Evolutionary conservation across 30 jellyfish, hydroid and myxozoan genomes (phyloP).

Genomic region (Aurelia sp.): DNA sequence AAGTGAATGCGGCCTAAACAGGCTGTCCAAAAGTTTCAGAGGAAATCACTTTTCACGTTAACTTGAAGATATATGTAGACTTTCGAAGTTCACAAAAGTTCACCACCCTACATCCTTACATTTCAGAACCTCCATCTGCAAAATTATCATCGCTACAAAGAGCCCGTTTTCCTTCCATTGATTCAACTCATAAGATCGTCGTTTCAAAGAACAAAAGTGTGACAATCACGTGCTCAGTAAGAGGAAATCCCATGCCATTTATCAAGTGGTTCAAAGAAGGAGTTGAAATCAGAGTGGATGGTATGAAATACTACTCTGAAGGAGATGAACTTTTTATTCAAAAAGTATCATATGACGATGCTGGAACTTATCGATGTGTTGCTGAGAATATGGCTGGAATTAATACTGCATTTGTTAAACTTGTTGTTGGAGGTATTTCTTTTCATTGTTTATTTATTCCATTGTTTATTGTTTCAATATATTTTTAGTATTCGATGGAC

Average conservation of each 20-base stretch:
- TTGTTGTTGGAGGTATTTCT: constrained; percentile 69
- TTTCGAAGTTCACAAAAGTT: too few species aligned
- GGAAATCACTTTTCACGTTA: too few species aligned
- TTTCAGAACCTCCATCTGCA: constrained; percentile 70
- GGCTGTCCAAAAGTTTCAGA: too few species aligned
- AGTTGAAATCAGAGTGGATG: constrained; percentile 36
- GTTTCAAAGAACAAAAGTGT: constrained; percentile 56
- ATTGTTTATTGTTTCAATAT: too few species aligned
- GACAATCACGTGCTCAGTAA: constrained; percentile 67
- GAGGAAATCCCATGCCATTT: constrained; percentile 82
- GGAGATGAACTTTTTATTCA: constrained; percentile 63
- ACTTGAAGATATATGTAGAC: too few species aligned
- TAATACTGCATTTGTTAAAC: constrained; percentile 56
- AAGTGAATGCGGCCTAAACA: too few species aligned
- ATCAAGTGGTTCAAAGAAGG: constrained; percentile 85
- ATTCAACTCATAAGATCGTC: constrained; percentile 29
- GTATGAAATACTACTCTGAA: constrained; percentile 28
- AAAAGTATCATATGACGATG: constrained; percentile 37
- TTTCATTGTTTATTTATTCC: too few species aligned
- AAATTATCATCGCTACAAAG: constrained; percentile 33
- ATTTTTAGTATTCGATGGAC: too few species aligned
- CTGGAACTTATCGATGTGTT: constrained; percentile 62
- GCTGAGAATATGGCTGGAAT: constrained; percentile 75
- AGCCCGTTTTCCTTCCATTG: constrained; percentile 58
- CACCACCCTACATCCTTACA: not conserved